Conservation (phyloP, 2,113 vertebrate species). For the Embiotoca jacksoni region DNA sequence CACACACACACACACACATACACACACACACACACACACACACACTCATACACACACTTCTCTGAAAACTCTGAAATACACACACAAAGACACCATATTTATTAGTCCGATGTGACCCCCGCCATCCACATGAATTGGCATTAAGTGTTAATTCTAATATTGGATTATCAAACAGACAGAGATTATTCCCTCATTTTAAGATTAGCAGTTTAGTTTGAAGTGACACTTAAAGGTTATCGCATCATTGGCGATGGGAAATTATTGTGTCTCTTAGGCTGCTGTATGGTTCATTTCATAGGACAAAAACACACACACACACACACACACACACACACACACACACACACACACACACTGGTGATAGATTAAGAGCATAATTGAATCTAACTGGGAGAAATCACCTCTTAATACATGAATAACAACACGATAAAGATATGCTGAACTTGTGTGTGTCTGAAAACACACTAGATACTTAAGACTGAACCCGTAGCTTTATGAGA, state of each 20-base stretch:
- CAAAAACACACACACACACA: slow-evolving; percentile 25
- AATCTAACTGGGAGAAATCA: slow-evolving; percentile 35
- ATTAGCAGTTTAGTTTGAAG: slow-evolving; percentile 58
- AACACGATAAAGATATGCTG: neutral
- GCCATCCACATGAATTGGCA: slow-evolving; percentile 42
- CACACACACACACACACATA: slow-evolving; percentile 13
- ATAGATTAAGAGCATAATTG: slow-evolving; percentile 51
- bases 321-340: slow-evolving; percentile 6
- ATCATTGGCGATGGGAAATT: slow-evolving; percentile 24
- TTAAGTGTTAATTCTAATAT: slow-evolving; percentile 65
- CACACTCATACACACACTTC: slow-evolving; percentile 7
- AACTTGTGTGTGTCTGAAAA: neutral
- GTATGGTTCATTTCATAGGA: neutral
- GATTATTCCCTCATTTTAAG: slow-evolving; percentile 64
- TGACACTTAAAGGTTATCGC: slow-evolving; percentile 67
- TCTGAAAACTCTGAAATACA: neutral
- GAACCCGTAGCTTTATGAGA: neutral
- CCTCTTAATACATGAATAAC: slow-evolving; percentile 18
- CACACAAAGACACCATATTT: slow-evolving; percentile 30
- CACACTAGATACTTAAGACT: neutral
- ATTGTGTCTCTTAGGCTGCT: slow-evolving; percentile 33
- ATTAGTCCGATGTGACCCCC: slow-evolving; percentile 51
- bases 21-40: slow-evolving; percentile 20
- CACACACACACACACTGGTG: neutral
- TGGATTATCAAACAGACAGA: slow-evolving; percentile 67